These are phyloP conservation scores for Alca torda DNA, from an alignment of 2,797 vertebrate species.

Conservation along the genomic window DNA sequence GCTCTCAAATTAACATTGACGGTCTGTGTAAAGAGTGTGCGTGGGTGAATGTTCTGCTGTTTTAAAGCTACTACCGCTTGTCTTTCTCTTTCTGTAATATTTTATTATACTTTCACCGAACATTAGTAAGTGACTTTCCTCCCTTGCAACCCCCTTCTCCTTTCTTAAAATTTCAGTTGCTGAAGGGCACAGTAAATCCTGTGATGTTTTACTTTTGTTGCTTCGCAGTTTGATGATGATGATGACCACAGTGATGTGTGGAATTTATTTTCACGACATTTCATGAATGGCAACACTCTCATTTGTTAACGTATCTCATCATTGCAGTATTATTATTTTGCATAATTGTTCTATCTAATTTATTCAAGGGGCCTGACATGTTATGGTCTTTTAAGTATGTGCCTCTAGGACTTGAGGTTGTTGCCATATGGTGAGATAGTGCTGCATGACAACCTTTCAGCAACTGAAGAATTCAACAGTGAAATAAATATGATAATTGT, in stretches of 20 bases:
- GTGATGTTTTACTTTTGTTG: conserved; percentile 9
- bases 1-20: neutral
- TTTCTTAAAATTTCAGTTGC: neutral
- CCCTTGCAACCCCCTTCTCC: neutral
- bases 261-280: conserved; percentile 47
- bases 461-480: conserved; percentile 45
- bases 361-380: conserved; percentile 57
- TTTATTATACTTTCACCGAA: neutral
- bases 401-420: conserved; percentile 60
- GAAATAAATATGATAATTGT: conserved; percentile 9
- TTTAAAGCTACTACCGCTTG: neutral
- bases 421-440: conserved; percentile 66
- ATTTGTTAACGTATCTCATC: conserved; percentile 54
- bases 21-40: neutral
- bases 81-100: neutral
- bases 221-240: conserved; percentile 23
- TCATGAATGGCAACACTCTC: neutral
- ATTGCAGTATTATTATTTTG: conserved; percentile 54
- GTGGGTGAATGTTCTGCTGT: neutral
- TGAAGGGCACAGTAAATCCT: conserved; percentile 1
- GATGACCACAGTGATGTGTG: conserved; percentile 44
- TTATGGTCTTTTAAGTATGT: conserved; percentile 64
- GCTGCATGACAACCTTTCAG: conserved; percentile 55
- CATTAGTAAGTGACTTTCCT: neutral
- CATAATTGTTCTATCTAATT: conserved; percentile 60